A percentile compares a stretch with the other conserved stretches of the same genome.
Conservation (phyloP, 2,888 invertebrate genomes). For the Terebella lapidaria region DNA sequence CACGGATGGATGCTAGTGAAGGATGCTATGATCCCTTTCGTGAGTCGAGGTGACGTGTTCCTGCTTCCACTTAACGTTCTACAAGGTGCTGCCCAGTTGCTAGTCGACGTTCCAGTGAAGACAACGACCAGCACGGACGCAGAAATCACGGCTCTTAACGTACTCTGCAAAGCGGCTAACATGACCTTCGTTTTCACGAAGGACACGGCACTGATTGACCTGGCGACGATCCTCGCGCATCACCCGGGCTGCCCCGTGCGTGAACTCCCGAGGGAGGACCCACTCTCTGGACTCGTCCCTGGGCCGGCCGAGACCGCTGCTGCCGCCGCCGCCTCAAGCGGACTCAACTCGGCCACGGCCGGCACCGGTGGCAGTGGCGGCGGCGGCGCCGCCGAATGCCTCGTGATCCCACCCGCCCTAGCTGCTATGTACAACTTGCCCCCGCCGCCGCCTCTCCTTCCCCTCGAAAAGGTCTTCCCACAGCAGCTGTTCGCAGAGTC, state of each 20-base stretch:
- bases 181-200: background rate
- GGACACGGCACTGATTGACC: background rate
- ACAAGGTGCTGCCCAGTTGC: background rate
- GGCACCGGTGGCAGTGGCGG: too few relatives aligned
- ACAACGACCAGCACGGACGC: background rate
- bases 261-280: background rate
- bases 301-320: too few relatives aligned
- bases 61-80: background rate
- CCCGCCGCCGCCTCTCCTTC: too few relatives aligned
- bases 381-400: too few relatives aligned
- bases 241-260: background rate
- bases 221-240: background rate
- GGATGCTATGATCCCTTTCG: background rate
- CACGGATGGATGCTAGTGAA: background rate
- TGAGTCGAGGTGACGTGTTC: background rate
- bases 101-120: background rate
- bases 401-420: too few relatives aligned
- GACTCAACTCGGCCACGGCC: too few relatives aligned
- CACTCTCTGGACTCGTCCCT: too few relatives aligned
- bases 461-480: too few relatives aligned
- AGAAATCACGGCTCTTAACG: background rate
- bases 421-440: too few relatives aligned
- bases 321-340: too few relatives aligned
- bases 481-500: too few relatives aligned
- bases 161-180: background rate